phyloP scores from a whole-genome alignment of 2,888 invertebrate genomes.

The Limenitis arthemis region DNA sequence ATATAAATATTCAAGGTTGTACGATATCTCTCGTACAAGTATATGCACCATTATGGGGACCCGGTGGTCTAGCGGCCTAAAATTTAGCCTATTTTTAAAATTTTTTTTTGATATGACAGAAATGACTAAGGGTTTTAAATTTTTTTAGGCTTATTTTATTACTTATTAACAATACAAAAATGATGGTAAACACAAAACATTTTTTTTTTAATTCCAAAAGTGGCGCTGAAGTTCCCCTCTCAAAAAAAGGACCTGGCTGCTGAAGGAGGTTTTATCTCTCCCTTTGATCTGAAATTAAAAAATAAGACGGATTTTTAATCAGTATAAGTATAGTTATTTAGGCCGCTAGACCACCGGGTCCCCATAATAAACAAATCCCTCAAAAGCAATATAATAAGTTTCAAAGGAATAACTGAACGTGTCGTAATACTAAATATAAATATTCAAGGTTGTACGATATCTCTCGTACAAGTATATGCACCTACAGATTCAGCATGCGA shows the following conservation, averaged over 20 bases:
- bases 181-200: not conserved
- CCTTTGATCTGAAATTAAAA: not conserved
- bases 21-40: constrained; percentile 23
- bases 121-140: too few species aligned
- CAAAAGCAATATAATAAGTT: constrained; percentile 26
- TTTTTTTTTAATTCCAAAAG: not conserved
- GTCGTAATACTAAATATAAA: constrained; percentile 22
- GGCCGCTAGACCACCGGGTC: too few species aligned
- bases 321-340: not conserved
- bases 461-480: constrained; percentile 23
- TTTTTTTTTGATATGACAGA: too few species aligned
- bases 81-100: too few species aligned
- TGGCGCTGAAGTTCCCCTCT: not conserved
- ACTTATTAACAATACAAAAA: not conserved
- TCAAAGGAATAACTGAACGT: constrained; percentile 24
- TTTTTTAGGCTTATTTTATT: too few species aligned
- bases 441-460: constrained; percentile 4
- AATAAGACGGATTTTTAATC: not conserved
- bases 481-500: constrained; percentile 9
- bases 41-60: too few species aligned
- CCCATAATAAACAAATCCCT: constrained; percentile 23
- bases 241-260: not conserved
- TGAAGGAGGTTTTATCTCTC: not conserved
- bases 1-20: constrained; percentile 10
- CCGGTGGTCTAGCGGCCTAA: too few species aligned